Base-by-base conservation (phyloP, 2,888 invertebrate species). In the Habroteleia sp. region DNA sequence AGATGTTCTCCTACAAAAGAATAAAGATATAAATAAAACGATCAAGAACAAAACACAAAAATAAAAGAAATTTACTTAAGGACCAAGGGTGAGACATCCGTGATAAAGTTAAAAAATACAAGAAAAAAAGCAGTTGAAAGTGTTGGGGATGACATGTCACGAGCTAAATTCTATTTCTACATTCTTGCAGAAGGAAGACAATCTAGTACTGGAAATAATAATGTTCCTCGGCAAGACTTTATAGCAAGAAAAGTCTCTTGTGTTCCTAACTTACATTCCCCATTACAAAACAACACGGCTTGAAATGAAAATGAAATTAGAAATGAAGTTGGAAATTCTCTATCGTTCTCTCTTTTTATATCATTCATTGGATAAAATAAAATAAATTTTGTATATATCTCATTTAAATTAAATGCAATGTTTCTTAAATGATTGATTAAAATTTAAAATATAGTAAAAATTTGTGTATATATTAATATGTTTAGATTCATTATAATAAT, bases 71-170 rank as follows among this genome's bases (percentile, higher is more conserved):
- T 74, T 69, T 63, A 68, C 39, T 60, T 54, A 56, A 68, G 46
- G 27, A 46, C 44, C 14, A 33, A 35, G 66, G 60, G 60, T 44
- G 68, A 69, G 65, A 44, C 44, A 4, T 16, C 16, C 35, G 39
- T 52, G 42, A 69, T 35, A 46, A 68, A 63, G 60, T n/a, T n/a
- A n/a, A n/a, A n/a, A n/a, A n/a, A n/a, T n/a, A 42, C 42, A 41
- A 46, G 54, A 74, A 74, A 44, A 71, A 65, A 35, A 71, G 56
- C 52, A 50, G 29, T 46, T 54, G 66, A 56, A 60, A 60, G 71
- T 75, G 56, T 56, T 35, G 66, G 71, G 52, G 76, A 75, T 75
- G 75, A 75, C 65, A 71, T 75, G 75, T 71, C 75, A 71, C 58
- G 39, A 44, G 23, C 41, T 71, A 65, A 75, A 75, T 75, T 75